These are phyloP conservation scores for Petaurus breviceps DNA, from an alignment of 2,113 vertebrate species.

Conservation along the genomic window DNA sequence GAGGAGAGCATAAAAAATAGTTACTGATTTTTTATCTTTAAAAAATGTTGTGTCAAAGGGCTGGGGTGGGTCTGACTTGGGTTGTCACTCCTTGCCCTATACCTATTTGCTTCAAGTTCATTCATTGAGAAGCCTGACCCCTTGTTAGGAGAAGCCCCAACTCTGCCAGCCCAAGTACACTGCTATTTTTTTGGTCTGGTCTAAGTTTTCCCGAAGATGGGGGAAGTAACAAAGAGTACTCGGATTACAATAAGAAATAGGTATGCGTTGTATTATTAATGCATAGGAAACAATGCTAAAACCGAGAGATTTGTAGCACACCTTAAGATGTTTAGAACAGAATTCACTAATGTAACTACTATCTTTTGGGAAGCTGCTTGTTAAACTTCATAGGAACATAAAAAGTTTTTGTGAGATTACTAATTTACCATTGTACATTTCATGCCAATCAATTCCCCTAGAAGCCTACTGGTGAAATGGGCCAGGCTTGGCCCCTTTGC, in stretches of 20 bases:
- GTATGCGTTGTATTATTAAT: neutral
- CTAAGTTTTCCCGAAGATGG: neutral
- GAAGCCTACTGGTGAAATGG: neutral
- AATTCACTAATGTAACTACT: neutral
- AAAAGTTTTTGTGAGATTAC: neutral
- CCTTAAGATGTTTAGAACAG: neutral
- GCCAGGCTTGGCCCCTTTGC: neutral
- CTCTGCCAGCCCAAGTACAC: neutral
- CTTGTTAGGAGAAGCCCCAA: neutral
- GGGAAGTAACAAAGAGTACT: neutral
- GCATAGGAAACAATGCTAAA: neutral
- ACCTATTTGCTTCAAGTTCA: neutral
- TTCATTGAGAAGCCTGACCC: neutral
- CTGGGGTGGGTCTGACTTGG: neutral
- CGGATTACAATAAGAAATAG: neutral
- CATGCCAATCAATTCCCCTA: neutral
- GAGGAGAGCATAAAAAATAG: neutral
- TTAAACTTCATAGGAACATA: neutral
- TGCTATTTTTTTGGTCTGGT: neutral
- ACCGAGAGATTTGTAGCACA: neutral
- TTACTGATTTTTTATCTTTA: neutral
- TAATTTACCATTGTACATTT: neutral
- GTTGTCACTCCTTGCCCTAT: neutral
- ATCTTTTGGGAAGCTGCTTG: neutral
- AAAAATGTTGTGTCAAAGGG: neutral